phyloP scores from a whole-genome alignment of 2,797 vertebrate genomes.

The Typhlichthys eigenmanni region DNA sequence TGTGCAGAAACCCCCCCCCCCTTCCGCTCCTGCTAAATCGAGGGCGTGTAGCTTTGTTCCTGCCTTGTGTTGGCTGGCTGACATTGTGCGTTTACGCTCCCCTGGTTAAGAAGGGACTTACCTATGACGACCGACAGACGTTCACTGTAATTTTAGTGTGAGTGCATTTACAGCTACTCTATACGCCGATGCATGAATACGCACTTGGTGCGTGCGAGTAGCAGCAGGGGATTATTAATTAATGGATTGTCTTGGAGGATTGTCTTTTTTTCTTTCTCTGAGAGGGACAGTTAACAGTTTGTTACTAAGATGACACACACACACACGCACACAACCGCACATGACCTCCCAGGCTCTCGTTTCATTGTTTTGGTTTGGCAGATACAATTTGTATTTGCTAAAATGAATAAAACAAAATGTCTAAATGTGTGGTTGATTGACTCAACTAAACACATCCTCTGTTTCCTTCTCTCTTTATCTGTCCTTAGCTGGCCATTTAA shows the following conservation, averaged over 20 bases:
- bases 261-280: conserved; percentile 25
- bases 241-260: conserved; percentile 3
- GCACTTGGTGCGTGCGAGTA: conserved; percentile 29
- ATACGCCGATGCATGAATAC: conserved; percentile 40
- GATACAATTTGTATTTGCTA: too few species aligned
- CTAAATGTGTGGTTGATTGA: too few species aligned
- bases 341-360: neutral
- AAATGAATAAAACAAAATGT: too few species aligned
- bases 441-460: neutral
- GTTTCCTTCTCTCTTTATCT: conserved; percentile 20
- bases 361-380: too few species aligned
- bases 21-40: too few species aligned
- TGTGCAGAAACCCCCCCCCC: too few species aligned
- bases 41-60: too few species aligned
- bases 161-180: conserved; percentile 28
- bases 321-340: conserved; percentile 2
- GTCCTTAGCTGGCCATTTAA: conserved; percentile 49
- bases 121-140: conserved; percentile 44
- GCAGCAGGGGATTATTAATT: conserved; percentile 36
- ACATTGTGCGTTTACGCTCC: conserved; percentile 23
- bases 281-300: conserved; percentile 16
- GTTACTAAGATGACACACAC: neutral
- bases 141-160: conserved; percentile 24
- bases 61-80: neutral
- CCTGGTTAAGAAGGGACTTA: conserved; percentile 39